phyloP scores from a whole-genome alignment of 2,113 vertebrate species.

The Sinocyclocheilus grahami region DNA sequence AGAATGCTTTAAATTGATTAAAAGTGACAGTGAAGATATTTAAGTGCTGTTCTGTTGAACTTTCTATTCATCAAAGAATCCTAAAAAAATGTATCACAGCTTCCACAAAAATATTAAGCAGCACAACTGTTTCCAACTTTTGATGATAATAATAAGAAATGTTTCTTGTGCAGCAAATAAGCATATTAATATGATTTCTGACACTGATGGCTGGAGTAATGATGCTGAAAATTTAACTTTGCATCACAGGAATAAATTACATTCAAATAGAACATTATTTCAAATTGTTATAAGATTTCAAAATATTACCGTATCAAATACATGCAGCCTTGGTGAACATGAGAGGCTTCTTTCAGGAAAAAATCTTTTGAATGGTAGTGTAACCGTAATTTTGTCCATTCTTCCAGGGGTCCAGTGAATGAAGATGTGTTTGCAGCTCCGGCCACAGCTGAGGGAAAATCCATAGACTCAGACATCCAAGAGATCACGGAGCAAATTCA shows the following conservation, averaged over 20 bases:
- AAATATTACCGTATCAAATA: too few species aligned
- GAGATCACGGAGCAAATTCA: conserved; percentile 94
- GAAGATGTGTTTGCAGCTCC: conserved; percentile 89
- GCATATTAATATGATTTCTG: neutral
- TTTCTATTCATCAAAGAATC: neutral
- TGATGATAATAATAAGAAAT: neutral
- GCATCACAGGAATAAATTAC: neutral
- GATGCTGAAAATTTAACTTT: neutral
- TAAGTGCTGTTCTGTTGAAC: neutral
- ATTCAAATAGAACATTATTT: neutral
- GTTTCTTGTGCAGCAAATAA: neutral
- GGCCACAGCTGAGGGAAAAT: conserved; percentile 74
- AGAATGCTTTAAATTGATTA: neutral
- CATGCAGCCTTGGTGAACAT: neutral
- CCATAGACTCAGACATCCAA: conserved; percentile 80
- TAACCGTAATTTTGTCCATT: conserved; percentile 7
- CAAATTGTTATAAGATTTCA: too few species aligned
- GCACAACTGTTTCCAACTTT: neutral
- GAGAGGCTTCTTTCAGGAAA: neutral
- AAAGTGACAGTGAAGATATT: neutral
- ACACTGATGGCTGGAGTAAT: neutral
- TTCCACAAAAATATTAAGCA: neutral
- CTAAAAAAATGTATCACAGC: neutral
- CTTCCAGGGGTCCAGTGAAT: conserved; percentile 88
- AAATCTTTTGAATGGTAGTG: neutral